These are phyloP conservation scores for Hirtodrosophila confusa DNA, from an alignment of 2,888 invertebrate genomes.

Conservation along the genomic window DNA sequence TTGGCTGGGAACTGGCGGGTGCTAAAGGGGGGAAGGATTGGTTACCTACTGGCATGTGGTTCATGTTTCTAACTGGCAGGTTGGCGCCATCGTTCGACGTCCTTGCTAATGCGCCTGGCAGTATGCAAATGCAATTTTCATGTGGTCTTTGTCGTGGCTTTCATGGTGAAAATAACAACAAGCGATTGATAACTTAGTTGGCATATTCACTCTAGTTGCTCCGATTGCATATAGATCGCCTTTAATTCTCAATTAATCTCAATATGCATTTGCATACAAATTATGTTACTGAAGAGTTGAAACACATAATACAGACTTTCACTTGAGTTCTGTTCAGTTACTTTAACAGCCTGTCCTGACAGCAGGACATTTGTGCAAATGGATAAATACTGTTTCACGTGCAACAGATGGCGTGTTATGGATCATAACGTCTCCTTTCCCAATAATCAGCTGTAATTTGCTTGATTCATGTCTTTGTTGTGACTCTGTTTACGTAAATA, in stretches of 20 bases:
- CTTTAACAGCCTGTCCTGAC: too few relatives aligned
- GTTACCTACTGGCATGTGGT: constrained; percentile 28
- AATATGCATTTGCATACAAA: too few relatives aligned
- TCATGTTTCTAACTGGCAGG: constrained; percentile 25
- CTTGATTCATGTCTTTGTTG: background rate
- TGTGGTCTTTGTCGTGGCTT: constrained; percentile 29
- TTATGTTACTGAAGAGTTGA: too few relatives aligned
- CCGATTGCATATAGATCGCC: background rate
- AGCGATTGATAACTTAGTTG: constrained; percentile 38
- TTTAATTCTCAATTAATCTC: too few relatives aligned
- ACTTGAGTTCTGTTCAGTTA: too few relatives aligned
- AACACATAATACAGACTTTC: too few relatives aligned
- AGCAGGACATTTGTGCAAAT: too few relatives aligned
- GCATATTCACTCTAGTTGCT: constrained; percentile 8
- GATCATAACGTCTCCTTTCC: too few relatives aligned
- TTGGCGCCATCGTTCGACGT: background rate
- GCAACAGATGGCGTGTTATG: too few relatives aligned
- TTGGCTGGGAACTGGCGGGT: background rate
- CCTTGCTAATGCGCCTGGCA: constrained; percentile 45
- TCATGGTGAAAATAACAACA: constrained; percentile 31
- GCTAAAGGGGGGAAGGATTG: background rate
- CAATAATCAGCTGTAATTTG: background rate
- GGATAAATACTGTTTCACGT: too few relatives aligned
- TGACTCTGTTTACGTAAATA: background rate
- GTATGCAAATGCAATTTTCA: constrained; percentile 72